Evolutionary conservation across 2,113 vertebrate species (phyloP), one percentile per base, ranked within the genome.

Genomic region (Sarotherodon lohbergeri): DNA sequence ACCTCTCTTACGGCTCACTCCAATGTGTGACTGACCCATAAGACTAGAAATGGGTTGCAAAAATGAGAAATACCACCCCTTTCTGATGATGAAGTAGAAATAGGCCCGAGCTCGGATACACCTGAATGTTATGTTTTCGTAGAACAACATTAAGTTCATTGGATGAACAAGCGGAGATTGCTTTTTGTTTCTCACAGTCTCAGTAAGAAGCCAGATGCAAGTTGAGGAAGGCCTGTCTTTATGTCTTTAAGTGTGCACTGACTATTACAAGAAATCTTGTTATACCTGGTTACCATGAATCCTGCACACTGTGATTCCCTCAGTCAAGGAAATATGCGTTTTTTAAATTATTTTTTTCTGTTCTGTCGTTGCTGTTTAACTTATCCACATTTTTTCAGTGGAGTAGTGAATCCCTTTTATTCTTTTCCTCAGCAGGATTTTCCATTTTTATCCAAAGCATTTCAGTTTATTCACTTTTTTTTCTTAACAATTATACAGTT

Each of bases 61-160:
- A 29, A 48, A 19, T 48, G 14, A 48, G 48, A 2, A 76, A 76
- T 50, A 0, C 16, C 24, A 48, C 5, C 1, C 4, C 5, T 76
- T 48, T 76, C 41, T 16, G 22, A 46, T 19, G 41, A 76, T 48
- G 17, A 76, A 5, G 41, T 29, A 46, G 41, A 48, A 46, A 73
- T 1, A 17, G 22, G 4, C 27, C 41, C 17, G 68, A 46, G 24
- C 22, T 76, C 14, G 3, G 41, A 73, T 48, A 11, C 24, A 48
- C 24, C 41, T 48, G 43, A 48, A 0, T 29, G 68, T 48, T 29
- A 5, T 9, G 13, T 73, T 10, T 73, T 22, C 1, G 7, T 71
- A 0, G 24, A 7, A 7, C 22, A 48, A 29, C 41, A 2, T 29
- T 0, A 48, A 76, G 2, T 46, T 46, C 43, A 48, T 29, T 29